phyloP scores from a whole-genome alignment of 92 coral and sea anemone genomes.

The Paragorgia papillata region DNA sequence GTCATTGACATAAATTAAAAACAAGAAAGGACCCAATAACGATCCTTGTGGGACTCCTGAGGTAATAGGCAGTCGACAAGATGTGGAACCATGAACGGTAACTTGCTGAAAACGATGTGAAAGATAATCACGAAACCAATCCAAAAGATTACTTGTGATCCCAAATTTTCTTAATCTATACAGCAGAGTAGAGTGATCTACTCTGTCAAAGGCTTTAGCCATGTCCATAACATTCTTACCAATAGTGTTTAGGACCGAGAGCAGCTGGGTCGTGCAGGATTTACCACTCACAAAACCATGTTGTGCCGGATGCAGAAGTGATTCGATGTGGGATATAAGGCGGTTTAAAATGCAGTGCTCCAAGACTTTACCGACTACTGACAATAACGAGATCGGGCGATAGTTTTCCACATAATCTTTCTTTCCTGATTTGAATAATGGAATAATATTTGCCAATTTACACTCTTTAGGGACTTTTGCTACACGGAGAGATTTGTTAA shows the following conservation, averaged over 20 bases:
- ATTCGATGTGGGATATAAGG: conserved; percentile 37
- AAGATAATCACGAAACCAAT: background rate
- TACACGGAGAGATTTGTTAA: conserved; percentile 39
- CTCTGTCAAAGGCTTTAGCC: conserved; percentile 20
- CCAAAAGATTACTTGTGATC: background rate
- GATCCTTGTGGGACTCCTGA: too few species aligned
- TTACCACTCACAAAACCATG: conserved; percentile 45
- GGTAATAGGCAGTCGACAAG: too few species aligned
- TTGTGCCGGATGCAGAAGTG: conserved; percentile 37
- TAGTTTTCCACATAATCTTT: conserved; percentile 60
- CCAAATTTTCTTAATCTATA: background rate
- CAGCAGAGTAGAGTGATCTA: background rate
- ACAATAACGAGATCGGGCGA: conserved; percentile 49
- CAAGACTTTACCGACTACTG: conserved; percentile 49
- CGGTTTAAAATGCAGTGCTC: conserved; percentile 53
- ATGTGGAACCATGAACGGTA: too few species aligned
- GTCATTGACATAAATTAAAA: too few species aligned
- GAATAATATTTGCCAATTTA: conserved; percentile 66
- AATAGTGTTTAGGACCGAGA: conserved; percentile 42
- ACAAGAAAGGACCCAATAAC: too few species aligned
- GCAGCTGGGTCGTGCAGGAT: conserved; percentile 59
- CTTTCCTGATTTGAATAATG: conserved; percentile 55
- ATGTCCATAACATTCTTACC: conserved; percentile 53
- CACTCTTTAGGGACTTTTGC: conserved; percentile 51
- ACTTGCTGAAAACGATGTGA: too few species aligned